phyloP scores from a whole-genome alignment of 2,888 invertebrate genomes.

The Xestia rhomboidea region DNA sequence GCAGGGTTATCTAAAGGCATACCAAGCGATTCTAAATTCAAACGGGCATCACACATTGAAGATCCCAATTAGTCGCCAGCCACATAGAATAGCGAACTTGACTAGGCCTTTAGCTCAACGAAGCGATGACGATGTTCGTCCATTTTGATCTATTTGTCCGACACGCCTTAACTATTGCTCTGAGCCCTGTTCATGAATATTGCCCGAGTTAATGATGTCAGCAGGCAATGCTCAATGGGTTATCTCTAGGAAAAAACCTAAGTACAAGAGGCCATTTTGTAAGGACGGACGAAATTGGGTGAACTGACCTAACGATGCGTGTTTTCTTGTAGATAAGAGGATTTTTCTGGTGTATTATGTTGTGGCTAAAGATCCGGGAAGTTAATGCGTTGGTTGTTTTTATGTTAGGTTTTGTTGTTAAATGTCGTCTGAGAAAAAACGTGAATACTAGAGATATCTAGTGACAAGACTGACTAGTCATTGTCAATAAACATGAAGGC shows the following conservation, averaged over 20 bases:
- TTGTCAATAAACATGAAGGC: no score
- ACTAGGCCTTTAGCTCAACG: conserved; percentile 22
- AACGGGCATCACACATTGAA: neutral
- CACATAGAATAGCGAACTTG: conserved; percentile 3
- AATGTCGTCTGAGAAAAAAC: neutral
- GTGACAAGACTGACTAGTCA: no score
- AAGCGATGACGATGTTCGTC: conserved; percentile 32
- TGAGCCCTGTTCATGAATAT: conserved; percentile 56
- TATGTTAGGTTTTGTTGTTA: neutral
- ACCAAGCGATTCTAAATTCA: conserved; percentile 6
- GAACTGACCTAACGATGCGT: conserved; percentile 35
- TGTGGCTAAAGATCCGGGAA: neutral
- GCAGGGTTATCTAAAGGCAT: neutral
- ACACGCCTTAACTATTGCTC: conserved; percentile 28
- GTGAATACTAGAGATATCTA: neutral
- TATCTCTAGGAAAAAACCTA: conserved; percentile 30
- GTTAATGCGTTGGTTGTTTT: neutral
- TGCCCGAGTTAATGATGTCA: conserved; percentile 43
- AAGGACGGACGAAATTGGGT: conserved; percentile 36
- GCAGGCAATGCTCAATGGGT: conserved; percentile 25
- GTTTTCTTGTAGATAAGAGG: conserved; percentile 14
- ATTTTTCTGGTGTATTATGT: conserved; percentile 2
- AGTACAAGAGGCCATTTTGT: conserved; percentile 31
- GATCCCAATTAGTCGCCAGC: neutral
- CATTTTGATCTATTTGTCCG: conserved; percentile 57